A percentile compares a stretch with the other conserved stretches of the same genome.
Evolutionary conservation across 2,797 vertebrate genomes (phyloP).

Genomic region (Rhyacichthys aspro): DNA sequence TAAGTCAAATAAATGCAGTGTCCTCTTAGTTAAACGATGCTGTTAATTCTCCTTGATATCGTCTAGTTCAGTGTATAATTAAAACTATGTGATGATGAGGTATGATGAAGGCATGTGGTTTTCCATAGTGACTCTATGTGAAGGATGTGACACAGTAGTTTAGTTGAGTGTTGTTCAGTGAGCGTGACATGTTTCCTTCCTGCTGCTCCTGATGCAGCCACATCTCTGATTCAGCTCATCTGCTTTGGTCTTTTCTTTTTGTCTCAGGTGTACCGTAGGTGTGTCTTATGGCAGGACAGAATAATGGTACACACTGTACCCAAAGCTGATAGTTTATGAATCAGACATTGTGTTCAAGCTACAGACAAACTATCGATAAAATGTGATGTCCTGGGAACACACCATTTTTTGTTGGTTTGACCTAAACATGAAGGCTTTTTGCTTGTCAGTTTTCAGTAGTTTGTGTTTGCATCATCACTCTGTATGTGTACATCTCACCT

Average conservation of each 20-base stretch:
- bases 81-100: constrained; percentile 1
- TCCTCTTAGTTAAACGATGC: not conserved
- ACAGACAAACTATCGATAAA: not conserved
- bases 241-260: not conserved
- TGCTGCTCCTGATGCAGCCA: constrained; percentile 31
- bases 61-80: not conserved
- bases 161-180: constrained; percentile 3
- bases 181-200: constrained; percentile 37
- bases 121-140: constrained; percentile 39
- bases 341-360: constrained; percentile 22
- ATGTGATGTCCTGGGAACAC: no score
- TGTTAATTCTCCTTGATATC: not conserved
- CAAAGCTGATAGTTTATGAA: constrained; percentile 7
- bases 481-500: not conserved
- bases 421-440: no score
- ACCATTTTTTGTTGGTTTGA: no score
- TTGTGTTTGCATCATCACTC: not conserved
- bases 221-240: constrained; percentile 30
- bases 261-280: constrained; percentile 12
- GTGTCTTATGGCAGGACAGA: constrained; percentile 15
- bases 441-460: no score
- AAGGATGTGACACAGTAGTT: constrained; percentile 42
- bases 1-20: constrained; percentile 74
- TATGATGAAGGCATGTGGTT: constrained; percentile 23
- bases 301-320: constrained; percentile 46